These are phyloP conservation scores for Pachyramphus minor DNA, from an alignment of 2,113 vertebrate genomes.

Conservation along the genomic window DNA sequence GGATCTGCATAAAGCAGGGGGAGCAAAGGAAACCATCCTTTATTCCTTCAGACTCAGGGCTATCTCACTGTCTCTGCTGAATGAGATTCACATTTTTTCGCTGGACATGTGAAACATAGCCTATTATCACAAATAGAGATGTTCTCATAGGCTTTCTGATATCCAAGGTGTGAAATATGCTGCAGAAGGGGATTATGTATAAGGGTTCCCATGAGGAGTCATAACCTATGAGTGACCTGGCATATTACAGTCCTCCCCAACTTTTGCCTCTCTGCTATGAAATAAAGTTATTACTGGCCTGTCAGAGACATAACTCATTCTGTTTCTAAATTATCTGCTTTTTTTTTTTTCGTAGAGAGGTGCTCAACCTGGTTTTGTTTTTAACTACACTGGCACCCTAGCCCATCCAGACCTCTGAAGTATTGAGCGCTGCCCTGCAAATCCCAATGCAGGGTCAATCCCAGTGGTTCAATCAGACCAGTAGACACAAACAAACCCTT, in stretches of 20 bases:
- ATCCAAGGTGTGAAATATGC: background rate
- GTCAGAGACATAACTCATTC: background rate
- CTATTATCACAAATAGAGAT: background rate
- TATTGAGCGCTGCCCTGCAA: rapidly evolving
- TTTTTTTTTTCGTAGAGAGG: background rate
- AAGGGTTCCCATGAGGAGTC: background rate
- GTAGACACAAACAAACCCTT: background rate
- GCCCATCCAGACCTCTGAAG: background rate
- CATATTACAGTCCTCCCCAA: background rate
- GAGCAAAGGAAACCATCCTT: background rate
- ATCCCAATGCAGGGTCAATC: rapidly evolving
- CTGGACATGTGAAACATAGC: background rate
- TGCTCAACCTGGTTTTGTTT: background rate
- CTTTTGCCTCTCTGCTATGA: background rate
- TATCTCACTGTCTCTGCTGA: background rate
- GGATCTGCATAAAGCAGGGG: background rate
- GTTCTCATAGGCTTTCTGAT: background rate
- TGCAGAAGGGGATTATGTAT: background rate
- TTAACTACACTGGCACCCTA: background rate
- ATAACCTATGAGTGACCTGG: background rate
- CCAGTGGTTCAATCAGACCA: background rate
- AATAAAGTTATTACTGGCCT: background rate
- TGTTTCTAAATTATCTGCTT: background rate
- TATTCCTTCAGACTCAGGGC: background rate
- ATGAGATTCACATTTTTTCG: background rate